Base-by-base conservation (phyloP, 1,140 invertebrate genomes). In the Uloborus diversus region DNA sequence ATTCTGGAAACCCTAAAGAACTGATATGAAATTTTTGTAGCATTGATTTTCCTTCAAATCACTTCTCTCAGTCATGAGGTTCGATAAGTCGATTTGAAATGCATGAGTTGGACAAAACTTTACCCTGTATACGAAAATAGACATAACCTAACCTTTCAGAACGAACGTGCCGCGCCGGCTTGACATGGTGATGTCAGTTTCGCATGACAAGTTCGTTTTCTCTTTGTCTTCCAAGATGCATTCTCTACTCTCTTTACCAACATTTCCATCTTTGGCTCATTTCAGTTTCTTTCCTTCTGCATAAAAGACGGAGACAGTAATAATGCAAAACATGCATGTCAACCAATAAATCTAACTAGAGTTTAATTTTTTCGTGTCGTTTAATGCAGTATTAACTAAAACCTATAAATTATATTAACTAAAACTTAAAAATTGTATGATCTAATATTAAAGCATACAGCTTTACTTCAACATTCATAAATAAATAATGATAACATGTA, bases 81-180 rank as follows among this genome's bases (percentile, higher is more conserved):
- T 51, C 57, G 59, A 75, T 62, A 62, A 62, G 37, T 61, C 70
- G 70, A 75, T 75, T 62, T 75, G 56, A 75, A 75, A 75, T 75
- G 70, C 70, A 75, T 75, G 70, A 75, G 70, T 75, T 75, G 57
- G 70, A 51, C 70, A 57, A 62, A 75, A 62, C 57, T 75, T 75
- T 57, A 68, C 25, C 68, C 51, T 70, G 49, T 70, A 70, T 57
- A 57, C 68, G 68, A 25, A 70, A 70, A 70, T 70, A 70, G 68
- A 70, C 68, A 70, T 62, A 33, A 32, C 59, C 13, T 28, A 3
- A 1, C 20, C 13, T 4, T 62, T 56, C 20, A 56, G 3, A 42
- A 42, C 17, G 9, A 17, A 42, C 37, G 37, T 42, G 37, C 9
- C 37, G 37, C 9, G 37, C 37, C 20, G 51, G 14, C 51, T 25